These are phyloP conservation scores for Aphis gossypii DNA, from an alignment of 1,140 invertebrate genomes.

Conservation along the genomic window DNA sequence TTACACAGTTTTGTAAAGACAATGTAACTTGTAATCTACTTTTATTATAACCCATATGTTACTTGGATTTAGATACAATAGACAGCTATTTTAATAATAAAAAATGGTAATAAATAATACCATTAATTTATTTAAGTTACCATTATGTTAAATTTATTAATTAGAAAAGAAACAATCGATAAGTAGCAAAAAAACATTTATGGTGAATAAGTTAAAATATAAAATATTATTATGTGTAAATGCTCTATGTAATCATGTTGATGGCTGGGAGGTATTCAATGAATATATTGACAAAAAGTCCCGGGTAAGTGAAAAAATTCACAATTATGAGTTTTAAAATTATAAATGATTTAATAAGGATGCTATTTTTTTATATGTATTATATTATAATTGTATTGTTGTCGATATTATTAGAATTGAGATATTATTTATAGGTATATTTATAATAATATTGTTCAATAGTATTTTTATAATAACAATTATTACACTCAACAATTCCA, in stretches of 20 bases:
- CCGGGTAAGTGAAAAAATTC: background rate
- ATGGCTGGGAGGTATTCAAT: too few species aligned
- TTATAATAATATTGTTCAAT: too few species aligned
- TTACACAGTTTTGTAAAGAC: background rate
- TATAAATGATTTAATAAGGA: background rate
- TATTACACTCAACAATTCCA: too few species aligned
- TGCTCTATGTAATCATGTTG: background rate
- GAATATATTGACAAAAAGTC: background rate
- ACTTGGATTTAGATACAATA: background rate
- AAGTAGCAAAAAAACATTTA: background rate
- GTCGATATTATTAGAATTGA: too few species aligned
- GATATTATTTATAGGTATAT: too few species aligned
- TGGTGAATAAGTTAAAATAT: background rate
- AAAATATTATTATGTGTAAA: background rate
- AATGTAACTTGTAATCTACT: background rate
- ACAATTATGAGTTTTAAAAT: background rate
- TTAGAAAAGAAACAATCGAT: background rate
- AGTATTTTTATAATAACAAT: too few species aligned
- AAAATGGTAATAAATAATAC: background rate
- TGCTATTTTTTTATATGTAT: background rate
- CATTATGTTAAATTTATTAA: background rate
- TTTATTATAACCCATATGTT: background rate
- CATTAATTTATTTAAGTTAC: background rate
- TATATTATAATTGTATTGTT: background rate
- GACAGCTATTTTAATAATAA: background rate